Conservation (phyloP, 2,888 invertebrate species). For the Megaustenia siamemsis region DNA sequence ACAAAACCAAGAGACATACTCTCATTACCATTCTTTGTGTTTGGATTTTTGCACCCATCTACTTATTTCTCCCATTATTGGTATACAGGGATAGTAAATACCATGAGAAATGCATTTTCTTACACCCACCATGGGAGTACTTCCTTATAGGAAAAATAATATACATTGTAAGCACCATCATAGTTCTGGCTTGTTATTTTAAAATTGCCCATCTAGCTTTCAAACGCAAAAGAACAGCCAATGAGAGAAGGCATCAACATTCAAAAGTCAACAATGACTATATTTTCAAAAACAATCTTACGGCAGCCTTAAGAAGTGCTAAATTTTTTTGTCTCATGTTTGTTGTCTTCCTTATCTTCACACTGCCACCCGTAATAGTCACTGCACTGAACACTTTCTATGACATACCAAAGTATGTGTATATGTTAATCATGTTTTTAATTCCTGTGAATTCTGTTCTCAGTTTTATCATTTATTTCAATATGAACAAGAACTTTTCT, state of each 20-base stretch:
- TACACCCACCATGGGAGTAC: not conserved
- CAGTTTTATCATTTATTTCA: not conserved
- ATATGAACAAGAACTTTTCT: constrained; percentile 7
- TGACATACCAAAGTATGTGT: not conserved
- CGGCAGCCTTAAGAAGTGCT: not conserved
- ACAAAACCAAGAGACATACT: not conserved
- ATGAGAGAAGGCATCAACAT: not conserved
- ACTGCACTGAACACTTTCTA: not conserved
- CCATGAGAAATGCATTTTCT: not conserved
- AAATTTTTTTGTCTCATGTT: constrained; percentile 19
- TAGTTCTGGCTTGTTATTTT: not conserved
- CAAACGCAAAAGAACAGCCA: constrained; percentile 3
- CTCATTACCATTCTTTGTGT: not conserved
- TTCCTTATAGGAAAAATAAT: too few species aligned
- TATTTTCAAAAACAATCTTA: not conserved
- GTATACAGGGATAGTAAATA: not conserved
- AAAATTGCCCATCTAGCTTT: constrained; percentile 30
- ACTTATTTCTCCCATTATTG: not conserved
- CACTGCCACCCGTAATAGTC: not conserved
- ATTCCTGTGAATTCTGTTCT: not conserved
- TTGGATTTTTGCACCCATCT: not conserved
- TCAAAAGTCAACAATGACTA: too few species aligned
- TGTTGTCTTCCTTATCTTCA: constrained; percentile 2
- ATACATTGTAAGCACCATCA: not conserved
- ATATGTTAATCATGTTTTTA: not conserved